Evolutionary conservation across 2,888 invertebrate genomes (phyloP).

Genomic region (Thymelicus sylvestris): DNA sequence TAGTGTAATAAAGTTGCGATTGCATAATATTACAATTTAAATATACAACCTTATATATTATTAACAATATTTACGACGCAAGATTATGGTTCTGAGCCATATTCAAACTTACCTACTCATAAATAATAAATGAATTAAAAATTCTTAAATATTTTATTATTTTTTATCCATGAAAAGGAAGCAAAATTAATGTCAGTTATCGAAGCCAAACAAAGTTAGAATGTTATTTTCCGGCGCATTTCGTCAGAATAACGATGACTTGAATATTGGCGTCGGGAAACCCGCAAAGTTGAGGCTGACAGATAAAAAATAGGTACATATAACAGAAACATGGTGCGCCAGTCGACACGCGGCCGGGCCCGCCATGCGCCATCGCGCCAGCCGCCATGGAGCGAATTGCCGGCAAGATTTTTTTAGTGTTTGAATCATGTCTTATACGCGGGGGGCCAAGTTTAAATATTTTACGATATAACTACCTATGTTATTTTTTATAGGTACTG

Average conservation of each 20-base stretch:
- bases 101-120: too few relatives aligned
- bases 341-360: neutral
- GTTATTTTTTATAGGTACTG: too few relatives aligned
- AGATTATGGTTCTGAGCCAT: too few relatives aligned
- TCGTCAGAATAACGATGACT: slow-evolving; percentile 61
- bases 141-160: neutral
- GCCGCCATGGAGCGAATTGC: neutral
- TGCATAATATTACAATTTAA: too few relatives aligned
- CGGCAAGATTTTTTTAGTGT: slow-evolving; percentile 13
- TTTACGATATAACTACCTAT: too few relatives aligned
- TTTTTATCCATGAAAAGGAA: slow-evolving; percentile 1
- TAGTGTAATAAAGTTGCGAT: too few relatives aligned
- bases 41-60: too few relatives aligned
- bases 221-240: slow-evolving; percentile 61
- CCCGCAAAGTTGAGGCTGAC: slow-evolving; percentile 52
- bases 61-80: too few relatives aligned
- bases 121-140: too few relatives aligned
- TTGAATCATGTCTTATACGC: neutral
- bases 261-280: slow-evolving; percentile 57
- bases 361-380: neutral
- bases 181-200: slow-evolving; percentile 36
- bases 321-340: slow-evolving; percentile 51
- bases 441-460: too few relatives aligned
- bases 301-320: slow-evolving; percentile 55
- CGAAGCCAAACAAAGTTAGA: slow-evolving; percentile 52